A percentile compares a stretch with the other conserved stretches of the same genome.
phyloP scores from a whole-genome alignment of 2,113 vertebrate genomes.

The Bujurquina vittata region DNA sequence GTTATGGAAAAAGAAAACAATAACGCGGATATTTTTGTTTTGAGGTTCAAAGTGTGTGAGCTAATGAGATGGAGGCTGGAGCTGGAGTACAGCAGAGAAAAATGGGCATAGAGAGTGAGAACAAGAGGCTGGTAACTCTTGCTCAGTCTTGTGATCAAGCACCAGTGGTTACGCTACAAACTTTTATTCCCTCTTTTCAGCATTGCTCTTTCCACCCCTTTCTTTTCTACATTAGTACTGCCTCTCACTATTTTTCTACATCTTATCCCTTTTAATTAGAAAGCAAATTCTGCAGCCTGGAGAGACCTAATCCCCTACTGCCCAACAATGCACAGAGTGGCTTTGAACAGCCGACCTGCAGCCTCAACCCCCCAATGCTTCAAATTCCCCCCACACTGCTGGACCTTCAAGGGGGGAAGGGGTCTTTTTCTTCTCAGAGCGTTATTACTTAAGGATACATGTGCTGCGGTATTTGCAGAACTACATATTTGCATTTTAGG shows the following conservation, averaged over 20 bases:
- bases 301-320: slow-evolving; percentile 99
- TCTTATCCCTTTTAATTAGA: slow-evolving; percentile 99
- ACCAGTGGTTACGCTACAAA: slow-evolving; percentile 94
- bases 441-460: slow-evolving; percentile 69
- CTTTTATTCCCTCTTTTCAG: slow-evolving; percentile 91
- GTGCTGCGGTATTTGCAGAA: slow-evolving; percentile 56
- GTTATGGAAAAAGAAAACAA: not conserved
- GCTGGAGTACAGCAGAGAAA: slow-evolving; percentile 7
- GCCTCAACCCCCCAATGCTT: slow-evolving; percentile 75
- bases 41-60: slow-evolving; percentile 31
- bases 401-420: slow-evolving; percentile 63
- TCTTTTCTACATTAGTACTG: slow-evolving; percentile 82
- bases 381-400: slow-evolving; percentile 62
- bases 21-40: slow-evolving; percentile 9
- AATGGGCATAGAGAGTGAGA: slow-evolving; percentile 42
- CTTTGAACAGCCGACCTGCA: slow-evolving; percentile 95
- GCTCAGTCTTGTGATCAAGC: slow-evolving; percentile 89
- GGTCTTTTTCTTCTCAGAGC: slow-evolving; percentile 45
- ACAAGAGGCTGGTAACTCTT: slow-evolving; percentile 73
- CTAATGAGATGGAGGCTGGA: slow-evolving; percentile 41
- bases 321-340: slow-evolving; percentile 99
- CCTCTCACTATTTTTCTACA: slow-evolving; percentile 83
- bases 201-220: slow-evolving; percentile 72
- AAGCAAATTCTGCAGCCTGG: slow-evolving; percentile 99
- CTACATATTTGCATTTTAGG: slow-evolving; percentile 69